Base-by-base conservation (phyloP, 2,797 vertebrate genomes). In the Crypturellus tataupa region DNA sequence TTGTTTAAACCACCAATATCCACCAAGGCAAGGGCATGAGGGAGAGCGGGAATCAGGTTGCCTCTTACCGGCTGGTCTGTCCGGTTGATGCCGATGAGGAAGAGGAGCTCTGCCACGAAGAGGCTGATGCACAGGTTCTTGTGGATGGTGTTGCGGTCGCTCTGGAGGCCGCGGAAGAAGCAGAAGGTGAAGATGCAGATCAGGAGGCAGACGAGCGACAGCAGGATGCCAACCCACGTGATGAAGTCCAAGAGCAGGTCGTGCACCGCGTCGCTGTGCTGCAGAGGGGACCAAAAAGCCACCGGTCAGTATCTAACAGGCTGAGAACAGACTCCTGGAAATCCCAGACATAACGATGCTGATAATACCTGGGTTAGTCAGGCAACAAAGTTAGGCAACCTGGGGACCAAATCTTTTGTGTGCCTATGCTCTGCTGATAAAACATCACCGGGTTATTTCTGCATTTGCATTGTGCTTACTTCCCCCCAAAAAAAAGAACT, bases 151-250 rank as follows among this genome's bases (percentile, higher is more conserved):
- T 99, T 99, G 29, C 99, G 98, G 87, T 99, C 99, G 1, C 99
- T 99, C 97, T 99, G 99, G 64, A 99, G 99, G 40, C 99, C 99
- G 0, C 99, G 99, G 98, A 99, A 99, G 98, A 99, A 99, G 98
- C 99, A 99, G 98, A 99, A 99, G 87, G 99, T 99, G 98, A 99
- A 99, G 98, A 99, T 99, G 98, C 99, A 99, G 97, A 99, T 99
- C 97, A 99, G 98, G 93, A 99, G 98, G 97, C 99, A 99, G 92
- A 99, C 99, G 87, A 99, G 98, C 3, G 99, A 99, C 25, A 99
- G 98, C 72, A 99, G 98, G 97, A 99, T 99, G 93, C 99, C 99
- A 69, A 99, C 99, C 99, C 99, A 99, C 0, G 99, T 99, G 78
- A 99, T 99, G 89, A 99, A 99, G 86, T 99, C 99, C 95, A 99